Evolutionary conservation across 2,113 vertebrate genomes (phyloP).

Genomic region (Cyanistes caeruleus): DNA sequence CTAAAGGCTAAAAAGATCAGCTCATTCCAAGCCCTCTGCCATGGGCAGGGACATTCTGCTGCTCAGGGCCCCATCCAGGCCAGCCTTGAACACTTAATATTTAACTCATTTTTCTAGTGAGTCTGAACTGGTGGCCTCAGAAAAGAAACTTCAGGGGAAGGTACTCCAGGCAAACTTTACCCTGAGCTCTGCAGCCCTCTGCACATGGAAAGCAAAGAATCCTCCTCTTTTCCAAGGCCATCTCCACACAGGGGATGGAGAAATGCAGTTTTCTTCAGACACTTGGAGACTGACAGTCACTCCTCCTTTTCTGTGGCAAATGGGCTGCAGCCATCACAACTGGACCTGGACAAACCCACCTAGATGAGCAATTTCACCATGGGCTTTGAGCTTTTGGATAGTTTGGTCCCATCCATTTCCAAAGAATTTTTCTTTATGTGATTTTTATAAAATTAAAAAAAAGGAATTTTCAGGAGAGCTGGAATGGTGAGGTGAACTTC

Average conservation of each 20-base stretch:
- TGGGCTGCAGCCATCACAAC: background rate
- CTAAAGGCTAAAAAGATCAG: background rate
- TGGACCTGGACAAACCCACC: fast-evolving
- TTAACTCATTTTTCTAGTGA: background rate
- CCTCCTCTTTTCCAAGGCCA: background rate
- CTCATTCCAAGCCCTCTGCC: background rate
- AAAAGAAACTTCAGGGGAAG: background rate
- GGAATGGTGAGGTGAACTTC: background rate
- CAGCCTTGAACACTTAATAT: too few relatives aligned
- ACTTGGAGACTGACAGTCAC: background rate
- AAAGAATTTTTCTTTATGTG: background rate
- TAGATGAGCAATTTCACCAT: background rate
- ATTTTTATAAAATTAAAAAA: background rate
- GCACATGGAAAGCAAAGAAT: background rate
- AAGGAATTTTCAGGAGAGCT: background rate
- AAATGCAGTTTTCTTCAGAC: background rate
- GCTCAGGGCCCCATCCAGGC: background rate
- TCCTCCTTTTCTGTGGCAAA: background rate
- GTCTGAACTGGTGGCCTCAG: background rate
- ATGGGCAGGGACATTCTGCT: background rate
- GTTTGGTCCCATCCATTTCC: background rate
- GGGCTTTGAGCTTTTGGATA: fast-evolving
- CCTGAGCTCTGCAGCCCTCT: background rate
- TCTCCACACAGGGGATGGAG: background rate
- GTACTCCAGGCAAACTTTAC: background rate